Base-by-base conservation (phyloP, 2,888 invertebrate genomes). In the Tiphia femorata region DNA sequence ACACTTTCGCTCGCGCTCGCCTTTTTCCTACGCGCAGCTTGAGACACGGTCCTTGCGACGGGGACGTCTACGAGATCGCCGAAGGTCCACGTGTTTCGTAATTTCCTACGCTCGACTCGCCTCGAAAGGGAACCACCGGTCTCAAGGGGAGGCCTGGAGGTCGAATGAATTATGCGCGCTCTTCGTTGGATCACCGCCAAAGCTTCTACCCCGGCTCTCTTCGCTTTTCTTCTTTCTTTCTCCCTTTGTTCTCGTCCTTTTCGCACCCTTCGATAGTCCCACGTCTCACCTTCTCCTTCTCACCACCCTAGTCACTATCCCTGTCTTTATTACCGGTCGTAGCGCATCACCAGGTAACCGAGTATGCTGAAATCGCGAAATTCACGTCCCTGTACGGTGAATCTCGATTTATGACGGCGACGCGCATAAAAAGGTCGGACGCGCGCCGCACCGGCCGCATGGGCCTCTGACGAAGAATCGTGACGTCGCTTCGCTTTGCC, bases 101-200 rank as follows among this genome's bases (percentile, higher is more conserved):
- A 56, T 54, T 56, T 52, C 42, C 37, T 54, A 23, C 47, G 30
- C 8, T 50, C 21, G 14, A 37, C 35, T 66, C 49, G 43, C 44
- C 57, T 41, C 35, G 33, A 35, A 41, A 38, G 41, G 33, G 12
- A 30, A 6, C 7, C 10, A 23, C 17, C 12, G 23, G 42, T 52
- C 55, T 41, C 58, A 46, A 60, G 54, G 55, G 52, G 65, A 52
- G 54, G 50, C n/a, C n/a, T n/a, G n/a, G 61, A 62, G 51, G 60
- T 49, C 43, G 35, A 58, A 70, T 70, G 72, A 73, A 67, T 77
- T 75, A 72, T 67, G 62, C 66, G 64, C 66, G 16, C 12, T 51
- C 66, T 51, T 72, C 66, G 66, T 68, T 77, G 76, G 74, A 69
- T 43, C 47, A 38, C n/a, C 27, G 73, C 73, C 76, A 77, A 70